These are phyloP conservation scores for Agapostemon virescens DNA, from an alignment of 2,888 invertebrate species.

Conservation along the genomic window DNA sequence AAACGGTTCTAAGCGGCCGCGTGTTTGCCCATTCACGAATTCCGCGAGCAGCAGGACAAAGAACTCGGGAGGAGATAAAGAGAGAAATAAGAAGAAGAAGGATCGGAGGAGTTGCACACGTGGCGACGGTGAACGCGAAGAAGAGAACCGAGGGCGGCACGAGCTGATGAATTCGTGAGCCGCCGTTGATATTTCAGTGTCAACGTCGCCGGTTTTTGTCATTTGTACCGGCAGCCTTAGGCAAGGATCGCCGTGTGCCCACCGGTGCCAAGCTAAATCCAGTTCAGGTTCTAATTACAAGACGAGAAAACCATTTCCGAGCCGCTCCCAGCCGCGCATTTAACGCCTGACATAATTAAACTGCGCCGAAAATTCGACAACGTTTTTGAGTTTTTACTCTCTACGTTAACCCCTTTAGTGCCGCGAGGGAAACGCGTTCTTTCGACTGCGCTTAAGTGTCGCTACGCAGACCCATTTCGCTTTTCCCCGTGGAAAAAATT, in stretches of 20 bases:
- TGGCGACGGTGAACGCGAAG: conserved; percentile 34
- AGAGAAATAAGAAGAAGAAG: background rate
- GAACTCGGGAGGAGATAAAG: background rate
- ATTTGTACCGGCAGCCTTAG: conserved; percentile 69
- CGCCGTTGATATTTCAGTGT: conserved; percentile 75
- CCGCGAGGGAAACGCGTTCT: too few species aligned
- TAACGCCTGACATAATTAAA: background rate
- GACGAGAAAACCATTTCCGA: conserved; percentile 26
- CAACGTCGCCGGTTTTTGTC: conserved; percentile 72
- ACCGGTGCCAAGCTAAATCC: conserved; percentile 65
- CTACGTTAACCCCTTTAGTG: too few species aligned
- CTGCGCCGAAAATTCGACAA: background rate
- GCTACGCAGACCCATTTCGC: too few species aligned
- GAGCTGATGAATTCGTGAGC: conserved; percentile 64
- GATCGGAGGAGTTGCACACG: conserved; percentile 27
- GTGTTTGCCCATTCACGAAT: conserved; percentile 46
- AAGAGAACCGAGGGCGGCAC: conserved; percentile 40
- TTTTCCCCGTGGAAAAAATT: too few species aligned
- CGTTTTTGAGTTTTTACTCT: background rate
- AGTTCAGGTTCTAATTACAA: conserved; percentile 70
- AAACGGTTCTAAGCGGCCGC: conserved; percentile 19
- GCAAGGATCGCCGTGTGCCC: conserved; percentile 27
- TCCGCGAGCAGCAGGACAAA: conserved; percentile 12
- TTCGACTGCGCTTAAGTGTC: too few species aligned
- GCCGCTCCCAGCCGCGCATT: background rate